Evolutionary conservation across 1,140 invertebrate species (phyloP).

Genomic region (Halictus rubicundus): DNA sequence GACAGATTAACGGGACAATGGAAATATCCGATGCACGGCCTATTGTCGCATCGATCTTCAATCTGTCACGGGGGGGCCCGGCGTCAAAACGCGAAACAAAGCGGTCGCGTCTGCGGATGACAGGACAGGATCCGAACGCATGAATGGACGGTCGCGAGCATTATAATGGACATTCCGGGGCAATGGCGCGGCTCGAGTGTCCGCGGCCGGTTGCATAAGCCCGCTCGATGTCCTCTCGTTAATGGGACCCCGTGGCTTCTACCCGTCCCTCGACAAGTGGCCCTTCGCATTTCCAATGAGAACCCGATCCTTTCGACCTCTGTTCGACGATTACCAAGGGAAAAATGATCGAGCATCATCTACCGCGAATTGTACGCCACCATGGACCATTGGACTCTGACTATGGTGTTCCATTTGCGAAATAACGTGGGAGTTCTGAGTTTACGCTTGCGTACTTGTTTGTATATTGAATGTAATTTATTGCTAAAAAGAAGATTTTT

Average conservation of each 20-base stretch:
- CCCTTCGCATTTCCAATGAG: not conserved
- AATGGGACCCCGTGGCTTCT: not conserved
- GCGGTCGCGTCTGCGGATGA: constrained; percentile 36
- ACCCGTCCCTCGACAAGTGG: not conserved
- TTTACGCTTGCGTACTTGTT: no score
- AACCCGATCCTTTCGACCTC: no score
- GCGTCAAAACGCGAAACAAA: constrained; percentile 41
- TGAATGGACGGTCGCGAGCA: constrained; percentile 34
- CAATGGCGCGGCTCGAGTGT: not conserved
- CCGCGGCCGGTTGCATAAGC: not conserved
- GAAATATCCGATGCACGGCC: constrained; percentile 18
- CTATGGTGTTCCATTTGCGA: no score
- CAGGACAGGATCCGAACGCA: constrained; percentile 12
- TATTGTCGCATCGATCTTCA: constrained; percentile 31
- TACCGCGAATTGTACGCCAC: no score
- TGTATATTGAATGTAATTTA: no score
- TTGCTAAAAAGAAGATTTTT: no score
- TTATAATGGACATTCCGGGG: constrained; percentile 4
- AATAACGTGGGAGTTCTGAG: no score
- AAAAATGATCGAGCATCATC: no score
- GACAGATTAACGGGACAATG: constrained; percentile 16
- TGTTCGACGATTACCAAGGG: no score
- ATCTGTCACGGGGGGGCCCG: not conserved
- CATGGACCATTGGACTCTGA: no score
- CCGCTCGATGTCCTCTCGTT: not conserved